Evolutionary conservation across 2,888 invertebrate genomes (phyloP), one percentile per base, ranked within the genome.

Genomic region (Chrysolina americana): DNA sequence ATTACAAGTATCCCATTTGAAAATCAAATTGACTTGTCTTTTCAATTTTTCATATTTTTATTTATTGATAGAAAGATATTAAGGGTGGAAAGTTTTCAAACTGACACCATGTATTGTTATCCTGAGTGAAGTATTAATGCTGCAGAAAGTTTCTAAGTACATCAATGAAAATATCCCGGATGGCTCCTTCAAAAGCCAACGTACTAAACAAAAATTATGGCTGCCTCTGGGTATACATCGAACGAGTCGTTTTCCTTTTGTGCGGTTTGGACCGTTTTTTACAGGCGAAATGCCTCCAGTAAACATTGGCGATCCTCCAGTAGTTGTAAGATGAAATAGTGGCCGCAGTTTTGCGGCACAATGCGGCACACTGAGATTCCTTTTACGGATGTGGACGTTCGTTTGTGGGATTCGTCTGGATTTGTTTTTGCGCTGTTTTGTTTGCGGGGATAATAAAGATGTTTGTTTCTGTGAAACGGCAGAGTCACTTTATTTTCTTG

Each of bases 291-390:
- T 82, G 79, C 80, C 80, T 79, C 70, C 78, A 80, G 70, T 71
- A 68, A 76, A 79, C 81, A 81, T 83, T 85, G 85, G 85, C 85
- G 80, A 78, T 81, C 81, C 83, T 85, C 86, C 85, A 86, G 84
- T 78, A 83, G 75, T 70, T 68, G 69, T 71, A 70, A 72, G 82
- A 85, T 86, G 84, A 85, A 86, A 83, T 84, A 85, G 84, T 79
- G 83, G 63, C 73, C 64, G 81, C 81, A 79, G 81, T 79, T 81
- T 84, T 83, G 84, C 82, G 81, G 81, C 80, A 81, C 78, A 80
- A 80, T 83, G 81, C 84, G 82, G 83, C 83, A 83, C 82, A 82
- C 82, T 81, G 80, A 76, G 79, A 81, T 81, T 81, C 82, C 81
- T 84, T 84, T 84, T 84, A 81, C 83, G 75, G 78, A 81, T 80